A percentile compares a stretch with the other conserved stretches of the same genome.
Conservation (phyloP, 2,888 invertebrate species). For the Habroteleia sp. region DNA sequence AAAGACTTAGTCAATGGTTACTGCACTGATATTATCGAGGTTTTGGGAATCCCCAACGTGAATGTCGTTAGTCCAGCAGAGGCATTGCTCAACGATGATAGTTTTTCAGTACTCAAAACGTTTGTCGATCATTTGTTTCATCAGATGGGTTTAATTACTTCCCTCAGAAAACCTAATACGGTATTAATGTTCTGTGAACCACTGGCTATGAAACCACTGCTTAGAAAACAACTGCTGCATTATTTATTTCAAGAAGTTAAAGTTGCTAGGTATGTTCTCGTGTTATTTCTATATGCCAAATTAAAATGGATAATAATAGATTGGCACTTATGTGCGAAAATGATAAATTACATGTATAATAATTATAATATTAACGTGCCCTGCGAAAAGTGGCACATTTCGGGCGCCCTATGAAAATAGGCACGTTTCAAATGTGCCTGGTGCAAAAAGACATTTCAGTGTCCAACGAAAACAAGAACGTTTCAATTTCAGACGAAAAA, state of each 20-base stretch:
- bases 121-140: conserved; percentile 80
- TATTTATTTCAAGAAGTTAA: conserved; percentile 80
- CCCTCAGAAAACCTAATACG: conserved; percentile 77
- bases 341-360: too few species aligned
- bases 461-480: too few species aligned
- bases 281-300: too few species aligned
- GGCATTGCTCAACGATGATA: conserved; percentile 76
- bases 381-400: too few species aligned
- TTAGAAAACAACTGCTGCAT: conserved; percentile 79
- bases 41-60: conserved; percentile 79
- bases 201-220: conserved; percentile 76
- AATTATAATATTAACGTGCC: too few species aligned
- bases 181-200: conserved; percentile 81
- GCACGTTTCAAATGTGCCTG: too few species aligned
- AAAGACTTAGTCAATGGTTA: conserved; percentile 79
- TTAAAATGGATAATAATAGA: too few species aligned
- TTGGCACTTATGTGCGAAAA: too few species aligned
- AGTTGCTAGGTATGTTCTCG: conserved; percentile 77
- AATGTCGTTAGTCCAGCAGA: conserved; percentile 80
- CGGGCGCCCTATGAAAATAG: too few species aligned
- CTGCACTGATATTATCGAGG: conserved; percentile 77
- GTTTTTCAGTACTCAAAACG: conserved; percentile 77
- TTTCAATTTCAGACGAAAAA: too few species aligned
- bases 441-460: too few species aligned
- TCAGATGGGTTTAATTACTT: conserved; percentile 77